Percentiles rank a stretch among this genome's conserved stretches.
Evolutionary conservation across 2,113 vertebrate species (phyloP).

Genomic region (Polypterus senegalus): DNA sequence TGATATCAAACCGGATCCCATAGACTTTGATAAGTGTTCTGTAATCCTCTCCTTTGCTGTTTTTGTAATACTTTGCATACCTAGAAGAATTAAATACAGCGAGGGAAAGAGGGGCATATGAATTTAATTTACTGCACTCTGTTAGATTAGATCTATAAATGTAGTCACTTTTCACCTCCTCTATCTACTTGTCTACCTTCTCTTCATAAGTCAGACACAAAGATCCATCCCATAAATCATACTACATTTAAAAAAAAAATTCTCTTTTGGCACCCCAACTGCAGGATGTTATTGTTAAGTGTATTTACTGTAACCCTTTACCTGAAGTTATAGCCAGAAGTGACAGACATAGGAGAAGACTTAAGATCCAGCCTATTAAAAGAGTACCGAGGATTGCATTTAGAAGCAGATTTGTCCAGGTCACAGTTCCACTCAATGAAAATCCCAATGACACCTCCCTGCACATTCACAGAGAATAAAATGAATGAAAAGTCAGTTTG

Average conservation of each 20-base stretch:
- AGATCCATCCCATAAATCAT: no score
- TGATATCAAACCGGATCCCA: conserved; percentile 90
- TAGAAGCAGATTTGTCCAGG: conserved; percentile 70
- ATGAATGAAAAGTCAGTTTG: no score
- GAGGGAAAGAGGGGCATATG: no score
- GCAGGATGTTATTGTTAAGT: no score
- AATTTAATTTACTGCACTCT: no score
- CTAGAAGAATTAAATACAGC: conserved; percentile 31
- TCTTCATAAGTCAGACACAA: no score
- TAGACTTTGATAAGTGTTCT: conserved; percentile 81
- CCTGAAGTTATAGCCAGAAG: conserved; percentile 94
- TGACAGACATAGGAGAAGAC: conserved; percentile 46
- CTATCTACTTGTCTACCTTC: no score
- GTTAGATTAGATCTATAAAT: no score
- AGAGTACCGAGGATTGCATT: conserved; percentile 75
- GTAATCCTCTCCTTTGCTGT: conserved; percentile 52
- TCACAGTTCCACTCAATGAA: conserved; percentile 89
- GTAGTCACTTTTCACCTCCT: no score
- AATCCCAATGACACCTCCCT: conserved; percentile 87
- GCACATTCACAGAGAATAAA: not conserved
- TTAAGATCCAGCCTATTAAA: conserved; percentile 76
- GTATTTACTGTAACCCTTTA: conserved; percentile 20
- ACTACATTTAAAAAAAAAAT: no score
- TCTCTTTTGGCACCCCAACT: not conserved
- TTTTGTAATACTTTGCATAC: conserved; percentile 76